These are phyloP conservation scores for Diorhabda carinulata DNA, from an alignment of 1,140 invertebrate genomes.

Conservation along the genomic window DNA sequence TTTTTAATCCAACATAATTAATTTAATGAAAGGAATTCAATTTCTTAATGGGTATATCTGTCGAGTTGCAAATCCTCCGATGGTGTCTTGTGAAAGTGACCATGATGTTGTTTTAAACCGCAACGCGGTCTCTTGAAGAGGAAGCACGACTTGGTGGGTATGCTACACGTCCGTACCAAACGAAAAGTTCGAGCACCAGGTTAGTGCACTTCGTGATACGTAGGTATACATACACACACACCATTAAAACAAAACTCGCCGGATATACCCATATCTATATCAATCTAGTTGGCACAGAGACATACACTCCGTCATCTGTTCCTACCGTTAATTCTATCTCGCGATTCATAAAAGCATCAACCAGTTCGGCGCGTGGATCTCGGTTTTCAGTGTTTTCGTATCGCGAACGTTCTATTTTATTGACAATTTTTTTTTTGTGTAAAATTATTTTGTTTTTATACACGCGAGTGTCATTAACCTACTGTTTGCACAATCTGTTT, in stretches of 20 bases:
- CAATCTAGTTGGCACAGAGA: slow-evolving; percentile 4
- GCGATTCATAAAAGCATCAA: too few species aligned
- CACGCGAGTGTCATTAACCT: background rate
- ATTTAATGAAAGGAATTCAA: too few species aligned
- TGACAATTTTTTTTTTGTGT: slow-evolving; percentile 11
- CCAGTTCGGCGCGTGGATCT: too few species aligned
- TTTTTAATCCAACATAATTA: too few species aligned
- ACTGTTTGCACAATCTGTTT: slow-evolving; percentile 14
- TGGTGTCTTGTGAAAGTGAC: slow-evolving; percentile 14
- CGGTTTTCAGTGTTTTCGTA: background rate
- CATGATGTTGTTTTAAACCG: background rate
- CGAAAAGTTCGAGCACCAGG: slow-evolving; percentile 15
- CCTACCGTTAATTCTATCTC: too few species aligned
- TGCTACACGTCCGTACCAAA: slow-evolving; percentile 7
- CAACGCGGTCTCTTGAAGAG: slow-evolving; percentile 6
- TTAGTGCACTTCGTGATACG: slow-evolving; percentile 24
- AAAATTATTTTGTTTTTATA: slow-evolving; percentile 17
- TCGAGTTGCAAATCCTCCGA: background rate
- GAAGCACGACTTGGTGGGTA: slow-evolving; percentile 7
- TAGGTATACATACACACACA: slow-evolving; percentile 4
- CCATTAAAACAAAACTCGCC: background rate
- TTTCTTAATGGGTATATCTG: too few species aligned
- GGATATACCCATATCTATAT: slow-evolving; percentile 1
- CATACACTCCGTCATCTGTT: background rate
- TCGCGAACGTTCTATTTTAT: background rate